Evolutionary conservation across 2,888 invertebrate genomes (phyloP).

Genomic region (Alitta virens): DNA sequence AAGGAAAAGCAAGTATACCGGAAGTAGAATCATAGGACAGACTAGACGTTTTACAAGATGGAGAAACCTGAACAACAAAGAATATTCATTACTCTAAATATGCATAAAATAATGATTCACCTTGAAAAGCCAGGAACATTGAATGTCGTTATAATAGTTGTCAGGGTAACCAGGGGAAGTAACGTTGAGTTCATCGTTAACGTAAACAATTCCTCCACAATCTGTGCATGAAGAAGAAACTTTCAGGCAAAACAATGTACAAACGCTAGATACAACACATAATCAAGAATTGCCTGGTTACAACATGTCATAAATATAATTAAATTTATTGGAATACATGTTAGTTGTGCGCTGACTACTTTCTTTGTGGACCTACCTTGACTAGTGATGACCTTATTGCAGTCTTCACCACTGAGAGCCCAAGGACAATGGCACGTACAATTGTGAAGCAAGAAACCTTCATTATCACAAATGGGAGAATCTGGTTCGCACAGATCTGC

Average conservation of each 20-base stretch:
- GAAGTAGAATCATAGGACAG: no score
- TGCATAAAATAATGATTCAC: no score
- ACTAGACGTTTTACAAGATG: no score
- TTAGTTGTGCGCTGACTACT: not conserved
- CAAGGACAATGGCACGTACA: constrained; percentile 25
- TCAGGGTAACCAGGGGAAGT: constrained; percentile 16
- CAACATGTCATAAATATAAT: no score
- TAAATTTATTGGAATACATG: not conserved
- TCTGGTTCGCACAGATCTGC: not conserved
- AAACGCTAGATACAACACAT: no score
- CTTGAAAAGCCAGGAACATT: constrained; percentile 25
- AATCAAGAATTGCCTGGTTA: no score
- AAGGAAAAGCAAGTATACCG: no score
- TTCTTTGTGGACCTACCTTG: not conserved
- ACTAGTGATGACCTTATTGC: not conserved
- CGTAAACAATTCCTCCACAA: constrained; percentile 25
- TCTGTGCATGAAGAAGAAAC: constrained; percentile 7
- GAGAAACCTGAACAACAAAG: no score
- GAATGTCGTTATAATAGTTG: constrained; percentile 9
- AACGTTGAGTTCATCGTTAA: not conserved
- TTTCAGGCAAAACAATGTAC: no score
- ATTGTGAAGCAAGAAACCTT: constrained; percentile 20
- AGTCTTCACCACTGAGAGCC: constrained; percentile 17
- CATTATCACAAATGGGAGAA: constrained; percentile 23
- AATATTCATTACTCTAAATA: no score